Base-by-base conservation (phyloP, 1,140 invertebrate species). In the Contarinia nasturtii region DNA sequence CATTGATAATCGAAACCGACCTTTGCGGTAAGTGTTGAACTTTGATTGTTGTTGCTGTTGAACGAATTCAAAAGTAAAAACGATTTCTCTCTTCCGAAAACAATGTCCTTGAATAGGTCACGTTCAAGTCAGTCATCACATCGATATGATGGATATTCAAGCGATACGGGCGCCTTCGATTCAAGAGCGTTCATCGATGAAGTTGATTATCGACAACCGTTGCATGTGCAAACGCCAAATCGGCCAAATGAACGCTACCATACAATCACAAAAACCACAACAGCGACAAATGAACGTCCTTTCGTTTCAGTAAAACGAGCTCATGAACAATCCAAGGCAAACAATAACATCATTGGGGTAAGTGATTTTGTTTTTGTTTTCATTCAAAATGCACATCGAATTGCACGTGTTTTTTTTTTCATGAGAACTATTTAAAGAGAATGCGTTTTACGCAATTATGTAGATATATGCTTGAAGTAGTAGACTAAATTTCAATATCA, bases 281-380 rank as follows among this genome's bases (percentile, higher is more conserved):
- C 19, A 15, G 11, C 20, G 17, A 38, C 33, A 3, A 45, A 49
- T n/a, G 48, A 49, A 33, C 43, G 48, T 7, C 48, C 48, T 40
- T 49, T 49, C 45, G 48, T 49, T 22, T 17, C 48, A 22, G 48
- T 49, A 1, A 49, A 40, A 33, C 43, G 48, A 27, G 43, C 48
- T 7, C 44, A 49, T 41, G 43, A 49, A 17, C 14, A 41, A 12
- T 27, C 27, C 27, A 27, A 43, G n/a, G 48, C 44, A 19, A 48
- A 48, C 21, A 14, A 22, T 11, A 33, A 45, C 17, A 46, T 8
- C 12, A 19, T 49, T 2, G 33, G 43, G 11, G 48, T 49, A 33
- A 49, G 48, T 49, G 3, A 11, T 40, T 40, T 7, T 40, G 8
- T 14, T 34, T 14, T 14, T 14, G 15, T 17, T n/a, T 38, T 38